A percentile compares a stretch with the other conserved stretches of the same genome.
Conservation (phyloP, 2,113 vertebrate species). For the human region DNA sequence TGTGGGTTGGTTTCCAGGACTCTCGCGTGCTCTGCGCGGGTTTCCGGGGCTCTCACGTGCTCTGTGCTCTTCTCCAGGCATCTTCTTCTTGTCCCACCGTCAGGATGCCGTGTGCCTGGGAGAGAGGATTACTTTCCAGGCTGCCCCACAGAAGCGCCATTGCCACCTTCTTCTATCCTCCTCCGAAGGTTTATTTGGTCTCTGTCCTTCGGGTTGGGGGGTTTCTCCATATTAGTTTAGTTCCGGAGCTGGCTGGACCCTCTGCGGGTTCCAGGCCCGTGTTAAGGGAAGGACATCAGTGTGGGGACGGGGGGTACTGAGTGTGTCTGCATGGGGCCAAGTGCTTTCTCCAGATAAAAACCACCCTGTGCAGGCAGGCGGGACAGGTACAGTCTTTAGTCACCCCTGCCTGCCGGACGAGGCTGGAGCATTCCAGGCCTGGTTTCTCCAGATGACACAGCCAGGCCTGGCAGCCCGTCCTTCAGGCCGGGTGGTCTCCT, state of each 20-base stretch:
- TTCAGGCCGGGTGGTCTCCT: neutral
- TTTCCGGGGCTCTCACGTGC: too few species aligned
- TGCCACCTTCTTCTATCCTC: too few species aligned
- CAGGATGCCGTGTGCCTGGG: rapidly evolving
- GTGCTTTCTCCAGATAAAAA: neutral
- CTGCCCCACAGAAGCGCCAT: neutral
- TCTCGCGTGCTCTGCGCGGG: too few species aligned
- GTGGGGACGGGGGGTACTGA: neutral
- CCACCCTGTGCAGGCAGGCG: too few species aligned
- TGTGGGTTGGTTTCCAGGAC: too few species aligned
- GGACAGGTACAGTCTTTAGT: neutral
- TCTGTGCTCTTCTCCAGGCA: neutral
- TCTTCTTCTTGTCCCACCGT: rapidly evolving
- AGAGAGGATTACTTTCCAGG: rapidly evolving
- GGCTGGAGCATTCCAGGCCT: neutral
- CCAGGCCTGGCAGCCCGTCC: neutral
- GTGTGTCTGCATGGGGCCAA: neutral
- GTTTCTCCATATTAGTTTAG: neutral
- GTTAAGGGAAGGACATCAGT: neutral
- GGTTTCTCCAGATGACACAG: neutral
- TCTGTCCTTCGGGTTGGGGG: neutral
- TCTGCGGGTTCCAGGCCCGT: neutral
- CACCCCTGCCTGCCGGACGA: neutral
- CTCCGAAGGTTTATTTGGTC: too few species aligned
- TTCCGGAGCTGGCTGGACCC: too few species aligned